These are phyloP conservation scores for Ptyas mucosa DNA, from an alignment of 2,113 vertebrate species.

Conservation along the genomic window DNA sequence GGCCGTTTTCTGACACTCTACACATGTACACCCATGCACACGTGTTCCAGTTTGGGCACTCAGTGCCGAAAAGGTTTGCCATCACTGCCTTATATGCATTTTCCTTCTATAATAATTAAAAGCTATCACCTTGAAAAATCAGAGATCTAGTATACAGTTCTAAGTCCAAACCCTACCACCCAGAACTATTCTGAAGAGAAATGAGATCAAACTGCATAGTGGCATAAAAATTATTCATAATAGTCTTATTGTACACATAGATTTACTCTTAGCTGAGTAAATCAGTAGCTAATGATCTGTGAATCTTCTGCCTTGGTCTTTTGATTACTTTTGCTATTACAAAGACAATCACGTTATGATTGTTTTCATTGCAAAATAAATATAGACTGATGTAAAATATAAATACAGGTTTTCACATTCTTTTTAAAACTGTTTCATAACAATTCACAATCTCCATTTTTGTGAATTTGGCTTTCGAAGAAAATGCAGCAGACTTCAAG, in stretches of 20 bases:
- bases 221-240: background rate
- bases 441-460: background rate
- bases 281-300: background rate
- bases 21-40: no score
- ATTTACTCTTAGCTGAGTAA: background rate
- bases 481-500: background rate
- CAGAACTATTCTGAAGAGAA: background rate
- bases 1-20: no score
- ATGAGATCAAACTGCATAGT: background rate
- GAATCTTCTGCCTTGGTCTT: background rate
- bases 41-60: no score
- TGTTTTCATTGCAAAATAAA: background rate
- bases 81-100: background rate
- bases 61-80: no score
- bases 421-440: background rate
- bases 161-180: background rate
- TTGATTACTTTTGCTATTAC: constrained; percentile 4
- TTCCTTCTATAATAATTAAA: background rate
- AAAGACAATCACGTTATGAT: constrained; percentile 21
- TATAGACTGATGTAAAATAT: constrained; percentile 1
- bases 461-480: background rate
- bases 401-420: background rate
- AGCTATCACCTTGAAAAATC: background rate
- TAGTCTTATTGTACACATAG: background rate
- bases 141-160: background rate